phyloP scores from a whole-genome alignment of 2,113 vertebrate species.

The Leptobrachium leishanense region DNA sequence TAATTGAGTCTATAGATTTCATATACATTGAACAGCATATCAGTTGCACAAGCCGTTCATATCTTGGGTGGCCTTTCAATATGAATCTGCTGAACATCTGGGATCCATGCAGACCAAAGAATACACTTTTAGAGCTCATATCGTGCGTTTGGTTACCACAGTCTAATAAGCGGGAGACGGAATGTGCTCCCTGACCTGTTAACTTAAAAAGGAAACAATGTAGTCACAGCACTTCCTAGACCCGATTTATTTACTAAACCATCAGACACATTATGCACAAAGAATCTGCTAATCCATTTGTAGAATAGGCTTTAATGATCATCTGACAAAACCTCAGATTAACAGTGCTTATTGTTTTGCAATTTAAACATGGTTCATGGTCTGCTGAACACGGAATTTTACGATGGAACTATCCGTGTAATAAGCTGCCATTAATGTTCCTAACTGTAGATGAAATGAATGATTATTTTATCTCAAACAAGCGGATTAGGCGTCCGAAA shows the following conservation, averaged over 20 bases:
- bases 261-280: conserved; percentile 38
- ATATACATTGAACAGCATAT: background rate
- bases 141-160: conserved; percentile 40
- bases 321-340: conserved; percentile 21
- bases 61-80: conserved; percentile 29
- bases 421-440: no score
- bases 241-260: conserved; percentile 36
- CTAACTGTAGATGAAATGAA: no score
- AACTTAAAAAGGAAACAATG: conserved; percentile 12
- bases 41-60: background rate
- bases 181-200: conserved; percentile 20
- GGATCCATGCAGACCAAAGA: conserved; percentile 14
- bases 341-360: conserved; percentile 14
- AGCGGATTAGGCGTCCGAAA: no score
- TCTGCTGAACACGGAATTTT: conserved; percentile 28
- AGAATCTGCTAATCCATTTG: conserved; percentile 28
- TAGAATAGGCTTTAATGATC: conserved; percentile 24
- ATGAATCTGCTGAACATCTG: conserved; percentile 46
- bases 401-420: background rate
- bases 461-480: no score
- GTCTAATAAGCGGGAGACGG: conserved; percentile 37
- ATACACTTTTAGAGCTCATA: conserved; percentile 37
- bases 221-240: conserved; percentile 29
- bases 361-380: background rate
- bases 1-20: no score